These are phyloP conservation scores for Schizopygopsis pylzovi DNA, from an alignment of 2,797 vertebrate species.

Conservation along the genomic window DNA sequence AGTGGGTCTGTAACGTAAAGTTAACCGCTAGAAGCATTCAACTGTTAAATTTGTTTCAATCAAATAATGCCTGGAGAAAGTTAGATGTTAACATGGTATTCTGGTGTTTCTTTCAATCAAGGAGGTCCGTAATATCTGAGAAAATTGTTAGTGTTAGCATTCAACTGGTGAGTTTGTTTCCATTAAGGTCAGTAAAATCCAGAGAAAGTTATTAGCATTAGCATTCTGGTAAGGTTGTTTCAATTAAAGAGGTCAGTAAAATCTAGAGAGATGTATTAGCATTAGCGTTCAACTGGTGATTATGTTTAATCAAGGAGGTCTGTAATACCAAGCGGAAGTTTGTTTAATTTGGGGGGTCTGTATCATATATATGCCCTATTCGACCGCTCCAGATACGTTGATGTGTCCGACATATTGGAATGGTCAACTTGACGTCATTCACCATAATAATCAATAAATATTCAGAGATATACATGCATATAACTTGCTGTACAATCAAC, in stretches of 20 bases:
- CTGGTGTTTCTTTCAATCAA: not conserved
- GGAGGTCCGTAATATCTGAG: not conserved
- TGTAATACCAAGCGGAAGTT: not conserved
- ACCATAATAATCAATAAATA: too few relatives aligned
- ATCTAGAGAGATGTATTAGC: not conserved
- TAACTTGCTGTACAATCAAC: too few relatives aligned
- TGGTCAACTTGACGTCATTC: too few relatives aligned
- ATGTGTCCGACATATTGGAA: too few relatives aligned
- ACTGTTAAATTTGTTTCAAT: not conserved
- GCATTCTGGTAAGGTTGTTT: not conserved
- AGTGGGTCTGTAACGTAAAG: not conserved
- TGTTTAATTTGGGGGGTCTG: not conserved
- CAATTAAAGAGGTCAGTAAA: not conserved
- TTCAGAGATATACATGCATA: too few relatives aligned
- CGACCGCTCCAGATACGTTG: too few relatives aligned
- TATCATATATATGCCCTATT: too few relatives aligned
- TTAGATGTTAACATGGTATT: not conserved
- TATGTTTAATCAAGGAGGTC: not conserved
- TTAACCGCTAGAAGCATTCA: not conserved
- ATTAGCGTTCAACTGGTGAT: not conserved
- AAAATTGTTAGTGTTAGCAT: not conserved
- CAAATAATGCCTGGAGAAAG: not conserved
- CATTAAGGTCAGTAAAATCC: not conserved
- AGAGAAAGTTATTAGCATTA: not conserved
- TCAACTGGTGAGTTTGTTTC: not conserved